These are phyloP conservation scores for Dallia pectoralis DNA, from an alignment of 2,797 vertebrate species.

Conservation along the genomic window DNA sequence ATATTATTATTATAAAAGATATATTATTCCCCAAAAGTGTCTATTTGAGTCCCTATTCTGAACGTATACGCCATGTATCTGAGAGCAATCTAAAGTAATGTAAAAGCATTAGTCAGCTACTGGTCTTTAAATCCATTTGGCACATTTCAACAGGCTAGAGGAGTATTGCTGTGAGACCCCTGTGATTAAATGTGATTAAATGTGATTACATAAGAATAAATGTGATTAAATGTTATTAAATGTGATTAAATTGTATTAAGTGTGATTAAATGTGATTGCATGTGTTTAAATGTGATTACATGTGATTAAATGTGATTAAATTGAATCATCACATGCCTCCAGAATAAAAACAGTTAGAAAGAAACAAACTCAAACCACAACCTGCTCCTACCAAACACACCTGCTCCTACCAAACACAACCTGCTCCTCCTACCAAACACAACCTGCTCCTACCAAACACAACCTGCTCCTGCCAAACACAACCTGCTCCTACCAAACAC, in stretches of 20 bases:
- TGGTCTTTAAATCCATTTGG: constrained; percentile 7
- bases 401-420: constrained; percentile 5
- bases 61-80: not conserved
- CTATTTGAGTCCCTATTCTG: not conserved
- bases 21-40: not conserved
- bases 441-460: too few species aligned
- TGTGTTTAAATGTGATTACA: too few species aligned
- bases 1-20: not conserved
- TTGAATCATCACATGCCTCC: constrained; percentile 22
- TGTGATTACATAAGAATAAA: too few species aligned
- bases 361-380: constrained; percentile 25
- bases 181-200: too few species aligned
- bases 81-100: not conserved
- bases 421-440: not conserved
- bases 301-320: too few species aligned
- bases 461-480: not conserved
- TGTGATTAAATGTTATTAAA: too few species aligned
- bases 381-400: constrained; percentile 3
- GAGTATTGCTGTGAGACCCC: constrained; percentile 41
- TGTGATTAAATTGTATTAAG: too few species aligned
- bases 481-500: not conserved
- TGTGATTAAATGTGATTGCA: too few species aligned
- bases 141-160: constrained; percentile 36
- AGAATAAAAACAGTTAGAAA: constrained; percentile 31
- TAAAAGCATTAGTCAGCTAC: constrained; percentile 8